Conservation (phyloP, 2,113 vertebrate genomes). For the Dromas ardeola region DNA sequence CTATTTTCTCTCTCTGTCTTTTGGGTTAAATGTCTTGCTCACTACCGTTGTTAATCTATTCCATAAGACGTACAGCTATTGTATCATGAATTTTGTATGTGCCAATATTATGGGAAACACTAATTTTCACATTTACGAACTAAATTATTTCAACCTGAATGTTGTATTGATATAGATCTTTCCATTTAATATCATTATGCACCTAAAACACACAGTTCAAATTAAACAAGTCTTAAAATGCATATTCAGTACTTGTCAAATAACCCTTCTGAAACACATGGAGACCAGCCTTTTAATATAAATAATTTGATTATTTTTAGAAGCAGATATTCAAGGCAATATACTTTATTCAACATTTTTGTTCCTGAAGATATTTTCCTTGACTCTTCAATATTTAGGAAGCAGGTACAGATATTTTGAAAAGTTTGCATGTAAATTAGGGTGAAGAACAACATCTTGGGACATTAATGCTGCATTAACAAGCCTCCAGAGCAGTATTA, state of each 20-base stretch:
- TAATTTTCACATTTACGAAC: not conserved
- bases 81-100: not conserved
- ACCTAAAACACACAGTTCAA: not conserved
- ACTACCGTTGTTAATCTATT: not conserved
- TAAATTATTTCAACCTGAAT: not conserved
- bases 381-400: not conserved
- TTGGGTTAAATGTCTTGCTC: not conserved
- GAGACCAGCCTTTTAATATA: not conserved
- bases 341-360: not conserved
- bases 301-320: not conserved
- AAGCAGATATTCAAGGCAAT: not conserved
- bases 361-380: not conserved
- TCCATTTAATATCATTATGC: not conserved
- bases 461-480: not conserved
- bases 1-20: not conserved
- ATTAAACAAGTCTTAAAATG: not conserved
- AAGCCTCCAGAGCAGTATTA: not conserved
- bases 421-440: not conserved
- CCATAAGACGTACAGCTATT: not conserved
- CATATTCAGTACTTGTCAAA: not conserved
- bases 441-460: not conserved
- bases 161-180: not conserved
- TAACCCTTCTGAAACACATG: not conserved
- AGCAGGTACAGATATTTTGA: not conserved
- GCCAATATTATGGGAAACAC: not conserved